A percentile compares a stretch with the other conserved stretches of the same genome.
These are phyloP conservation scores for Cranoglanis bouderius DNA, from an alignment of 2,113 vertebrate genomes.

Conservation along the genomic window DNA sequence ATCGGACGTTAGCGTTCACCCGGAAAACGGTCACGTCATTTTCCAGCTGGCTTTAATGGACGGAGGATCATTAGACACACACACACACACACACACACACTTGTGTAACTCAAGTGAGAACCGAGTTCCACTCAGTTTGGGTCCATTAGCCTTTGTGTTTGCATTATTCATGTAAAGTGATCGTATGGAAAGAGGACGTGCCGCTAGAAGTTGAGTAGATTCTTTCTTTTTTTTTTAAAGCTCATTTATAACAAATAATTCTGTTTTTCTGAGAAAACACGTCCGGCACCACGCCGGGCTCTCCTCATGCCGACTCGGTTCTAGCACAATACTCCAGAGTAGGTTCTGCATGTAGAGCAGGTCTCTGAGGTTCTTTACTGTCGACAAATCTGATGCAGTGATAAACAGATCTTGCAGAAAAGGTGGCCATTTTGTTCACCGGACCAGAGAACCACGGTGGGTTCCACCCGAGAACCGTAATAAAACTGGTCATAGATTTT, in stretches of 20 bases:
- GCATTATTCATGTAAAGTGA: constrained; percentile 41
- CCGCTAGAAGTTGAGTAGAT: neutral
- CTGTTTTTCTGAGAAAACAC: no score
- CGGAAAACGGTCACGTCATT: neutral
- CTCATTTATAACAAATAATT: no score
- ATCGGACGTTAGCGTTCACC: neutral
- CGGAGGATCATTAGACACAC: constrained; percentile 23
- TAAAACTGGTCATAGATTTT: neutral
- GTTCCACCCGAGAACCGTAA: neutral
- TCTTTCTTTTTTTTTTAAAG: no score
- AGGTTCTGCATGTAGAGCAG: neutral
- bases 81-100: neutral
- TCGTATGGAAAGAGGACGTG: neutral
- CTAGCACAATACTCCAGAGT: neutral
- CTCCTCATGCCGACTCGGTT: neutral
- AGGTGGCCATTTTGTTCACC: no score
- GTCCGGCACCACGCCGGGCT: neutral
- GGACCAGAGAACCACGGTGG: neutral
- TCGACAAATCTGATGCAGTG: neutral
- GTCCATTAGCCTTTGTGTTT: constrained; percentile 29
- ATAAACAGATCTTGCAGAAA: neutral
- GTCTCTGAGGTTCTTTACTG: neutral
- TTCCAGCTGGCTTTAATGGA: neutral
- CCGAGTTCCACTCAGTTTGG: constrained; percentile 13
- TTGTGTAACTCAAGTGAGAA: neutral